These are phyloP conservation scores for Xylota sylvarum DNA, from an alignment of 2,888 invertebrate species.

Conservation along the genomic window DNA sequence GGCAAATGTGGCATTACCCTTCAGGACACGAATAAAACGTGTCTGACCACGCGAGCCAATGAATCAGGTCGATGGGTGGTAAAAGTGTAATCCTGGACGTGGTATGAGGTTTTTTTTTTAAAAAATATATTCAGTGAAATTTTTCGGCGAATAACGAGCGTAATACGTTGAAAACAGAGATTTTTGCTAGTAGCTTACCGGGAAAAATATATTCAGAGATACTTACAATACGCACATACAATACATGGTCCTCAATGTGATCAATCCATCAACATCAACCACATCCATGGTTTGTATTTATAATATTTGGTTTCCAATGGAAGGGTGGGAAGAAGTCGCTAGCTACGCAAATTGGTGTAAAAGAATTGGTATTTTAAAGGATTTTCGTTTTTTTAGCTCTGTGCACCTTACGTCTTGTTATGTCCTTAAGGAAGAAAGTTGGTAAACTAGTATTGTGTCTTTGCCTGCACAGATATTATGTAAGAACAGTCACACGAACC, in stretches of 20 bases:
- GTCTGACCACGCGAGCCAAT: slow-evolving; percentile 36
- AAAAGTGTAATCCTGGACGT: slow-evolving; percentile 28
- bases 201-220: slow-evolving; percentile 4
- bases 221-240: not conserved
- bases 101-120: not conserved
- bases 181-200: not conserved
- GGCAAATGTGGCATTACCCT: slow-evolving; percentile 12
- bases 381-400: too few species aligned
- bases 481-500: too few species aligned
- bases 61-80: slow-evolving; percentile 29
- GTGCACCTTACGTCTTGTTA: too few species aligned
- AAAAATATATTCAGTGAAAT: not conserved
- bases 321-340: too few species aligned
- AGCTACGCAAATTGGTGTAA: too few species aligned
- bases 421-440: too few species aligned
- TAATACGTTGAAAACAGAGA: not conserved
- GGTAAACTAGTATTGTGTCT: too few species aligned
- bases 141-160: not conserved
- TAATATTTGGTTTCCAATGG: too few species aligned
- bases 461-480: too few species aligned
- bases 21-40: slow-evolving; percentile 22
- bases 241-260: not conserved
- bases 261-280: not conserved
- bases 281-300: too few species aligned
- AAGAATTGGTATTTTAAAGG: too few species aligned